Conservation (phyloP, 2,797 vertebrate species). For the Vipera latastei region DNA sequence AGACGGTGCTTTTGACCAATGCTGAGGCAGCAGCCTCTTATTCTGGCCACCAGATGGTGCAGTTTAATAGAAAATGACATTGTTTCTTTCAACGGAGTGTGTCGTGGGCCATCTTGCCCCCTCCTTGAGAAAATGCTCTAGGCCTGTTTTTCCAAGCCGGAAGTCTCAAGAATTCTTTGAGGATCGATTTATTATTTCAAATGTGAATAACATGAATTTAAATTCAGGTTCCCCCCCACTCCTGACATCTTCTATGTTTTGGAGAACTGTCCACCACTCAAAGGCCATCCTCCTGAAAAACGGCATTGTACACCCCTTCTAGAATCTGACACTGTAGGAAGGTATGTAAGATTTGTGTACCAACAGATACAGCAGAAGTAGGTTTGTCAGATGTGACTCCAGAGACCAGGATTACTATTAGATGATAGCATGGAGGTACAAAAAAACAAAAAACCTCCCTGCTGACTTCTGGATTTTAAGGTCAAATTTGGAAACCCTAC, state of each 20-base stretch:
- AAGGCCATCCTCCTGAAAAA: not conserved
- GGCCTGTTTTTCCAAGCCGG: not conserved
- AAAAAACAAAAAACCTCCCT: not conserved
- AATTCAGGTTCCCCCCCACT: not conserved
- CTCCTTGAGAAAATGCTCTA: not conserved
- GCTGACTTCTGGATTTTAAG: not conserved
- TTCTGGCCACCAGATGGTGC: not conserved
- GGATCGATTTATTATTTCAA: not conserved
- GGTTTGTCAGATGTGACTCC: not conserved
- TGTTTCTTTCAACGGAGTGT: not conserved
- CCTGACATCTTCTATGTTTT: not conserved
- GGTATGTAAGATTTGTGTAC: not conserved
- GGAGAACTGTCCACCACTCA: not conserved
- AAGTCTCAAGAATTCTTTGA: not conserved
- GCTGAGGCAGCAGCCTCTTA: not conserved
- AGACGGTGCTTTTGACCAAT: not conserved
- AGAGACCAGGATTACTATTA: not conserved
- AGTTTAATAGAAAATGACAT: not conserved
- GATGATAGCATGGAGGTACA: not conserved
- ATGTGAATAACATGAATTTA: not conserved
- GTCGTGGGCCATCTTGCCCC: rapidly evolving
- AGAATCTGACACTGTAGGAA: not conserved
- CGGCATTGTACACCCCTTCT: not conserved
- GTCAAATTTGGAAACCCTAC: not conserved
- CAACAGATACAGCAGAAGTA: not conserved